Conservation (phyloP, 2,888 invertebrate genomes). For the Brachycybe producta region DNA sequence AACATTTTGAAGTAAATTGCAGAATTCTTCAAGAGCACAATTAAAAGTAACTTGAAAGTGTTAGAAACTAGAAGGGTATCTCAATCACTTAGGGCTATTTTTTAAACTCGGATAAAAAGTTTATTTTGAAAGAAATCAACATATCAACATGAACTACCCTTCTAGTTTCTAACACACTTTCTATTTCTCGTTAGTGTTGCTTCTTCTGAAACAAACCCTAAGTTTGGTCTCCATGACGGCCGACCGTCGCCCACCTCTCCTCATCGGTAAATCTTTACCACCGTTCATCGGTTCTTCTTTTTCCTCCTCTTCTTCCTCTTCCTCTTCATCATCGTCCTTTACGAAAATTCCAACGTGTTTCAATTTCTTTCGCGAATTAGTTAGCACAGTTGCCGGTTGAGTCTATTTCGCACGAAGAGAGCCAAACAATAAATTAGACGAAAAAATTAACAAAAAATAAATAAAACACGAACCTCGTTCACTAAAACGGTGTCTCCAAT, state of each 20-base stretch:
- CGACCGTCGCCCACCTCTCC: conserved; percentile 59
- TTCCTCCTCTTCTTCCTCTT: conserved; percentile 52
- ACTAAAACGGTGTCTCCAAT: conserved; percentile 95
- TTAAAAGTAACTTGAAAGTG: conserved; percentile 10
- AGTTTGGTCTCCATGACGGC: conserved; percentile 87
- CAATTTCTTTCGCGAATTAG: conserved; percentile 84
- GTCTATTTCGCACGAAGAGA: conserved; percentile 35
- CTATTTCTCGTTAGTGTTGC: no score
- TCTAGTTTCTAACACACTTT: no score
- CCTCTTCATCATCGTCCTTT: conserved; percentile 68
- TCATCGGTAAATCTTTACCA: conserved; percentile 44
- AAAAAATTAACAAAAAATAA: neutral
- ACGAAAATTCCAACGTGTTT: conserved; percentile 92
- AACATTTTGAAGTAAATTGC: no score
- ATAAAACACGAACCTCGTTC: conserved; percentile 50
- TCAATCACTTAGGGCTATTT: no score
- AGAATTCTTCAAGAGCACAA: neutral
- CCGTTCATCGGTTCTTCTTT: conserved; percentile 37
- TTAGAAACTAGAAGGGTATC: no score
- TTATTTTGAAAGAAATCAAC: no score
- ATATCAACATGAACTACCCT: no score
- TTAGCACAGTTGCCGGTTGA: conserved; percentile 69
- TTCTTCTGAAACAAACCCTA: conserved; percentile 40
- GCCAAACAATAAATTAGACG: neutral
- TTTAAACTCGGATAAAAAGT: no score